These are phyloP conservation scores for Alligator mississippiensis DNA, from an alignment of 2,113 vertebrate species.

Conservation along the genomic window DNA sequence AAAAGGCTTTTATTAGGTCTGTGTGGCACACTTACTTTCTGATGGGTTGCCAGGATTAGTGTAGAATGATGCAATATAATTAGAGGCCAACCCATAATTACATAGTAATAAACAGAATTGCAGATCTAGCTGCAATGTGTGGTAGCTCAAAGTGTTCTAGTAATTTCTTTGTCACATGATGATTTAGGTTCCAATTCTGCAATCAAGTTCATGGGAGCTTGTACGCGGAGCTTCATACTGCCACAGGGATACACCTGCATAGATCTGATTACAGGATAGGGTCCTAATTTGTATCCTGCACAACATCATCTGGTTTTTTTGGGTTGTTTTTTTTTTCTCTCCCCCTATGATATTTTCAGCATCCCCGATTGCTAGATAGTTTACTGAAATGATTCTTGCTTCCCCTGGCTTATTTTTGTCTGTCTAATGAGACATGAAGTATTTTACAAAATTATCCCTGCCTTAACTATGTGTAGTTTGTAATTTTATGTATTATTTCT, in stretches of 20 bases:
- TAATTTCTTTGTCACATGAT: background rate
- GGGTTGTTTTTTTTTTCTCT: no score
- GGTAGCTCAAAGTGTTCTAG: background rate
- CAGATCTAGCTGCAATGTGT: background rate
- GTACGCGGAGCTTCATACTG: background rate
- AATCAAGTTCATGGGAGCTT: background rate
- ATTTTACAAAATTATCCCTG: background rate
- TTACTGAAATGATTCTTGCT: background rate
- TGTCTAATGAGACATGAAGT: background rate
- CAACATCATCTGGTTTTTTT: background rate
- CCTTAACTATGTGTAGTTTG: background rate
- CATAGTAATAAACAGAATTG: background rate
- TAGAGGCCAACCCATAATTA: background rate
- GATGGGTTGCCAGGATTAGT: background rate
- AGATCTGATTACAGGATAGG: background rate
- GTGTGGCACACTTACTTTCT: background rate
- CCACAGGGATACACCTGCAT: background rate
- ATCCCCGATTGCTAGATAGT: background rate
- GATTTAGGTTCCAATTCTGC: background rate
- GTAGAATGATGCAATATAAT: background rate
- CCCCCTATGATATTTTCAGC: background rate
- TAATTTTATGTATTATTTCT: background rate
- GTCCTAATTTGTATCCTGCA: background rate
- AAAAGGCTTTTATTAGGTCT: background rate
- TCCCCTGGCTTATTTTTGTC: background rate